phyloP scores from a whole-genome alignment of 2,888 invertebrate genomes.

The Heliconius sara region DNA sequence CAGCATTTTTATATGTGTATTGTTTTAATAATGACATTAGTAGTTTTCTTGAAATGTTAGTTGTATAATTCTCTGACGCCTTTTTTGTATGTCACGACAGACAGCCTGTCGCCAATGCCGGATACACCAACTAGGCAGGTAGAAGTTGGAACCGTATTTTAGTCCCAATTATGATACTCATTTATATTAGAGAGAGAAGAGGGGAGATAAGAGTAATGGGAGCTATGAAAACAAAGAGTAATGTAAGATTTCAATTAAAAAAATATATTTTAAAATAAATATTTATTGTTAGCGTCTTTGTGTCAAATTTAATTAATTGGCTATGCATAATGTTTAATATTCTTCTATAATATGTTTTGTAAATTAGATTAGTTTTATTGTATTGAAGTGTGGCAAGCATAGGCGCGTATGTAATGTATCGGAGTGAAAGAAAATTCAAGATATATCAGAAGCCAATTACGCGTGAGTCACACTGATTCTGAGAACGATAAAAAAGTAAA shows the following conservation, averaged over 20 bases:
- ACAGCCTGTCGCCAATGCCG: slow-evolving; percentile 71
- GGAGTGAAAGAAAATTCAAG: no score
- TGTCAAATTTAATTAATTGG: no score
- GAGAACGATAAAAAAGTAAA: no score
- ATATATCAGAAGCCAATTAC: no score
- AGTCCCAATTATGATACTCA: not conserved
- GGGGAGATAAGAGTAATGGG: not conserved
- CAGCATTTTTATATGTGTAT: slow-evolving; percentile 28
- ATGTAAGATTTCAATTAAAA: not conserved
- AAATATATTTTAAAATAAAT: no score
- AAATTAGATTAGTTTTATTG: no score
- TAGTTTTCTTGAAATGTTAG: slow-evolving; percentile 49
- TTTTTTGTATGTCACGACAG: slow-evolving; percentile 54
- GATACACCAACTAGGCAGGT: slow-evolving; percentile 54
- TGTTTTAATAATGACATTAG: slow-evolving; percentile 54
- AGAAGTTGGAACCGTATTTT: slow-evolving; percentile 36
- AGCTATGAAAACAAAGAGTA: not conserved
- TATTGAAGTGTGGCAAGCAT: no score
- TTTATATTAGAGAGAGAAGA: not conserved
- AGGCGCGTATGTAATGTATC: no score
- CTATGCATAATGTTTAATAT: no score
- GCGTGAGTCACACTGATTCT: no score
- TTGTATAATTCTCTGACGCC: slow-evolving; percentile 40
- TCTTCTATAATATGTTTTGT: no score
- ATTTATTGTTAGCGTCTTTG: no score